These are phyloP conservation scores for Anomalospiza imberbis DNA, from an alignment of 2,797 vertebrate species.

Conservation along the genomic window DNA sequence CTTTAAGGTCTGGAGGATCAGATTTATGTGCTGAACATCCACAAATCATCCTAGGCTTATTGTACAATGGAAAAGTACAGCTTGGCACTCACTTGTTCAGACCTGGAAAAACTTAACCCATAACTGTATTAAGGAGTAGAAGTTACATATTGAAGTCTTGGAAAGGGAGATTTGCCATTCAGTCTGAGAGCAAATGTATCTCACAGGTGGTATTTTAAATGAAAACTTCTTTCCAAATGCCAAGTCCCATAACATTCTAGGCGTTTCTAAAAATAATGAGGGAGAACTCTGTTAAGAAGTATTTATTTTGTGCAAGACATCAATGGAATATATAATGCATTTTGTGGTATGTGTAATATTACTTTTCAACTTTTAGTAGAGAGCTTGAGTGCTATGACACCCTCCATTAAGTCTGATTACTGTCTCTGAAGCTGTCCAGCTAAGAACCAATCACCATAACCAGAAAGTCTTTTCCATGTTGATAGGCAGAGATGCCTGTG, in stretches of 20 bases:
- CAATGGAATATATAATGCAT: background rate
- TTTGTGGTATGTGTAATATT: background rate
- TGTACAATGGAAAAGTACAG: background rate
- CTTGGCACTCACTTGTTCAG: background rate
- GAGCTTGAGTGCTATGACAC: background rate
- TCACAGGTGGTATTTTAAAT: background rate
- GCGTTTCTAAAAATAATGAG: background rate
- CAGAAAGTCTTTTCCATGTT: background rate
- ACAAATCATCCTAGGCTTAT: background rate
- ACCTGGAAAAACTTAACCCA: background rate
- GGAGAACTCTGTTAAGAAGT: background rate
- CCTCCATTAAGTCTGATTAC: background rate
- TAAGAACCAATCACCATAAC: background rate
- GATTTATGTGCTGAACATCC: background rate
- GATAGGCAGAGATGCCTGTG: fast-evolving
- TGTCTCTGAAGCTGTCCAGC: background rate
- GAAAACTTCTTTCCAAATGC: background rate
- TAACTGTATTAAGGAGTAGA: background rate
- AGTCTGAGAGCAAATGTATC: background rate
- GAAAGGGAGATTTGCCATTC: background rate
- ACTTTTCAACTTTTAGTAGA: background rate
- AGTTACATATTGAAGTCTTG: background rate
- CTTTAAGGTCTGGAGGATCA: background rate
- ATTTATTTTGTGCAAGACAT: background rate
- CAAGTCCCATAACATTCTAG: background rate